Percentiles rank a stretch among this genome's conserved stretches.
Evolutionary conservation across 2,888 invertebrate genomes (phyloP).

Genomic region (Heliconius ethilla): DNA sequence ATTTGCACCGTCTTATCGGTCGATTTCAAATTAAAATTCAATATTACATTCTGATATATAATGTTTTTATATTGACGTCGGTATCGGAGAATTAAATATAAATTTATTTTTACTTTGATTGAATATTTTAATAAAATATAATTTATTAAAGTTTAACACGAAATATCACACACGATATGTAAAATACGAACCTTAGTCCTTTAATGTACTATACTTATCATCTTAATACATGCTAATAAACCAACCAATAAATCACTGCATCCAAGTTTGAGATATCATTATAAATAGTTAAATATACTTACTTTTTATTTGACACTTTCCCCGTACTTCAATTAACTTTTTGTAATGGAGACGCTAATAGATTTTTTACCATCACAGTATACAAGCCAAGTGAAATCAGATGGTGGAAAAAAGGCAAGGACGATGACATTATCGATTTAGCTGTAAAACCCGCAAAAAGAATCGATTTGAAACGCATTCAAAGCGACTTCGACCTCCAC

Average conservation of each 20-base stretch:
- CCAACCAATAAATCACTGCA: neutral
- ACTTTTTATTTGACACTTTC: neutral
- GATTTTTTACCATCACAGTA: constrained; percentile 53
- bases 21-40: no score
- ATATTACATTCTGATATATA: no score
- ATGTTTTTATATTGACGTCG: no score
- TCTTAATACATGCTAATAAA: neutral
- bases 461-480: constrained; percentile 74
- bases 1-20: no score
- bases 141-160: no score
- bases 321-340: constrained; percentile 2
- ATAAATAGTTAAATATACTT: neutral
- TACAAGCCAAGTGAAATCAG: constrained; percentile 64
- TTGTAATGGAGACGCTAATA: constrained; percentile 3
- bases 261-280: neutral
- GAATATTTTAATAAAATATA: no score
- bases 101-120: no score
- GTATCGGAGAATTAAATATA: no score
- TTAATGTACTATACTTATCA: neutral
- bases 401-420: constrained; percentile 63
- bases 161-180: neutral
- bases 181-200: neutral
- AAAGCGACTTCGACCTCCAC: constrained; percentile 78
- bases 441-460: constrained; percentile 42
- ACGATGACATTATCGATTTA: constrained; percentile 49